Evolutionary conservation across 1,140 invertebrate species (phyloP), one percentile per base, ranked within the genome.

Genomic region (Calosoma granatense): DNA sequence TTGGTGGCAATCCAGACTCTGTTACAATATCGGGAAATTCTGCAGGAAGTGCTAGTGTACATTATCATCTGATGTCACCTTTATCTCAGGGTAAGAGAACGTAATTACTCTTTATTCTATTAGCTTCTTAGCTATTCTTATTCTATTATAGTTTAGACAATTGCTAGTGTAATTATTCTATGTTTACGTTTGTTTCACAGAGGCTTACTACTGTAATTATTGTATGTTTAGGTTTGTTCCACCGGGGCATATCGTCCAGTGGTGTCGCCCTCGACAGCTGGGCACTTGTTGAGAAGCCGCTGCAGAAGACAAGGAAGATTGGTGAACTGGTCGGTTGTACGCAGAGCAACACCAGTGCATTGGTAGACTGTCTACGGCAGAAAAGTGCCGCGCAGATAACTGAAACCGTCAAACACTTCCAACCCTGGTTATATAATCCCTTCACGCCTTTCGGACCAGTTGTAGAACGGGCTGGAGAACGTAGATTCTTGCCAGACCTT

Each of bases 241-340:
- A 6, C 43, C 26, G 26, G 4, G 43, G 43, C 12, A 52, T 59
- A 22, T 83, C 90, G 0, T 81, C 86, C 71, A 92, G 88, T 65
- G 91, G 90, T 0, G 84, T 84, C 12, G 80, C 82, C 2, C 70
- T 90, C 0, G 72, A 78, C 62, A 79, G 79, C 1, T 94, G 86
- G 89, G 79, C 85, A 0, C 74, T 86, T 36, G 76, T 81, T 1
- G 75, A 83, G 63, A 80, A 84, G 26, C 75, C 86, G 0, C 67
- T 77, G 1, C 74, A 83, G 58, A 88, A 88, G 63, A 81, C 89
- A 0, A 76, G 78, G 47, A 74, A 80, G 59, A 66, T 93, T 1
- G 84, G 82, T 0, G 63, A 70, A 1, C 70, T 78, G 2, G 70
- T 93, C 1, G 87, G 88, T 59, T 94, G 89, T 67, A 80, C 82